phyloP scores from a whole-genome alignment of 2,113 vertebrate species.

The Indicator maculatus region DNA sequence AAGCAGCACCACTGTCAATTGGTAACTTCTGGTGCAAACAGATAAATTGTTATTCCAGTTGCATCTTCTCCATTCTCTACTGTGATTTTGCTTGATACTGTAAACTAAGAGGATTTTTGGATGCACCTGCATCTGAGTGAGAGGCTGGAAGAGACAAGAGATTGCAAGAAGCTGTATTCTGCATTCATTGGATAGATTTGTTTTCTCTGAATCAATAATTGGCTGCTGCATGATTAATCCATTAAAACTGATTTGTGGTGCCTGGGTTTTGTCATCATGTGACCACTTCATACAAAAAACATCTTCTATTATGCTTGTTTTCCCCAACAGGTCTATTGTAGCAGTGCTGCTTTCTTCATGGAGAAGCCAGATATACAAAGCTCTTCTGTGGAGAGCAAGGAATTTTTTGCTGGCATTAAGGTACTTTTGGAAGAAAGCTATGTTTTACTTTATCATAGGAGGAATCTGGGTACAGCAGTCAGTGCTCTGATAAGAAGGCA shows the following conservation, averaged over 20 bases:
- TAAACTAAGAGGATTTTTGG: not conserved
- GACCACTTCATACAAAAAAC: not conserved
- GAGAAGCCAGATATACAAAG: constrained; percentile 80
- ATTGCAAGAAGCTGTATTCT: not conserved
- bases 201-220: not conserved
- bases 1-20: not conserved
- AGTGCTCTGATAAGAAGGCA: not conserved
- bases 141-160: not conserved
- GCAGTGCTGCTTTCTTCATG: constrained; percentile 83
- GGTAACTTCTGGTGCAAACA: not conserved
- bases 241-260: not conserved
- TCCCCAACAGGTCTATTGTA: constrained; percentile 83
- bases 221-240: not conserved
- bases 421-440: constrained; percentile 65
- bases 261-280: not conserved
- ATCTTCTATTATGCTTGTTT: not conserved
- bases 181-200: not conserved
- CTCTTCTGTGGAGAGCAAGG: constrained; percentile 78
- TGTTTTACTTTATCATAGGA: not conserved
- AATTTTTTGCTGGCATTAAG: constrained; percentile 90
- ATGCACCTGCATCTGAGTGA: not conserved
- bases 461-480: not conserved
- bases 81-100: not conserved
- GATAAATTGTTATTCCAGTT: not conserved
- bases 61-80: not conserved